phyloP scores from a whole-genome alignment of 2,888 invertebrate species.

The Pardosa pseudoannulata region DNA sequence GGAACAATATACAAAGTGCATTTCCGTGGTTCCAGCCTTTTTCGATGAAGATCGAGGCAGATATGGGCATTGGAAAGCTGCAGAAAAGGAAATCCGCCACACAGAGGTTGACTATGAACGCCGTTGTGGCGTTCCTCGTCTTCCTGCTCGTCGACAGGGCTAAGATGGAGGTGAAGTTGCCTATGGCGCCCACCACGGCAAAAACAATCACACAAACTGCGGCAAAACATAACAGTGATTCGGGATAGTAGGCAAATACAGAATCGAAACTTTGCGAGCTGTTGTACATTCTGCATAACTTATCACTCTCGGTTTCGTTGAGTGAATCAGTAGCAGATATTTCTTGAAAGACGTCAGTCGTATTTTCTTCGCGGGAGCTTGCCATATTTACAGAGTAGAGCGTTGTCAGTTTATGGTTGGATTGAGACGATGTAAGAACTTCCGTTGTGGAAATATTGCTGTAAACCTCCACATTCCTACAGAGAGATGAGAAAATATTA shows the following conservation, averaged over 20 bases:
- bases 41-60: constrained; percentile 86
- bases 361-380: too few relatives aligned
- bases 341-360: too few relatives aligned
- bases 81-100: constrained; percentile 92
- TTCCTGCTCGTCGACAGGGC: constrained; percentile 88
- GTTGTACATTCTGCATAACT: too few relatives aligned
- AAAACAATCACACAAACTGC: constrained; percentile 88
- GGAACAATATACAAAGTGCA: constrained; percentile 88
- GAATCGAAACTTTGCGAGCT: too few relatives aligned
- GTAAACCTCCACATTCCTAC: too few relatives aligned
- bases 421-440: too few relatives aligned
- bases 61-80: constrained; percentile 88
- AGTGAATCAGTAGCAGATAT: too few relatives aligned
- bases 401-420: too few relatives aligned
- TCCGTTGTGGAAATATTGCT: too few relatives aligned
- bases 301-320: too few relatives aligned
- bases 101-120: constrained; percentile 90
- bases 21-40: constrained; percentile 89
- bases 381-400: too few relatives aligned
- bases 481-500: too few relatives aligned
- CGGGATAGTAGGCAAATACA: constrained; percentile 85
- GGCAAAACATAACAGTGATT: constrained; percentile 84
- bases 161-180: constrained; percentile 88
- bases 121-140: constrained; percentile 89
- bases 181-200: constrained; percentile 86